Conservation (phyloP, 2,797 vertebrate genomes). For the Lagorchestes hirsutus region DNA sequence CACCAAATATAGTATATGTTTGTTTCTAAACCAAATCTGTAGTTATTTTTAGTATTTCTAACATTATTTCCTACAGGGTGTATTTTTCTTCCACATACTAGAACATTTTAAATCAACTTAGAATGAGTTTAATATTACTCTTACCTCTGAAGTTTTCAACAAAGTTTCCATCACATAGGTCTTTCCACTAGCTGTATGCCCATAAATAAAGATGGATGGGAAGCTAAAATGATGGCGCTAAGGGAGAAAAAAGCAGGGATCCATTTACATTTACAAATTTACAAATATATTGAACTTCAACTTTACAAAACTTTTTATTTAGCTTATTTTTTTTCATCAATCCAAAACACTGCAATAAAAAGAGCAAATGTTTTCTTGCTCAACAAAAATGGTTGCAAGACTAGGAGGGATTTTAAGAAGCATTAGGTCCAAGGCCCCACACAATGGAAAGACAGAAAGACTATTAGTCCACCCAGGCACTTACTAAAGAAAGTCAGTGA, state of each 20-base stretch:
- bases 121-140: conserved; percentile 41
- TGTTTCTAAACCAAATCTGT: background rate
- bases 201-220: conserved; percentile 96
- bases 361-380: background rate
- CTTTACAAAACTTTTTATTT: conserved; percentile 17
- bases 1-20: background rate
- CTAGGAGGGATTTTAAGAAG: background rate
- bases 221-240: conserved; percentile 94
- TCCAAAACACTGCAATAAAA: conserved; percentile 41
- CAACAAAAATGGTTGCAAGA: background rate
- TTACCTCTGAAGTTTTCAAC: conserved; percentile 93
- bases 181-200: conserved; percentile 95
- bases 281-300: conserved; percentile 33
- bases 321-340: conserved; percentile 22
- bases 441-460: background rate
- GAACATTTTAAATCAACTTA: conserved; percentile 50
- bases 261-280: conserved; percentile 22
- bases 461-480: background rate
- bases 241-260: conserved; percentile 52
- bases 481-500: background rate
- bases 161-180: conserved; percentile 92
- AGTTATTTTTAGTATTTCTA: background rate
- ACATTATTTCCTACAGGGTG: background rate
- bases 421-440: background rate
- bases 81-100: background rate